phyloP scores from a whole-genome alignment of 2,888 invertebrate species.

The Cyclophora punctaria region DNA sequence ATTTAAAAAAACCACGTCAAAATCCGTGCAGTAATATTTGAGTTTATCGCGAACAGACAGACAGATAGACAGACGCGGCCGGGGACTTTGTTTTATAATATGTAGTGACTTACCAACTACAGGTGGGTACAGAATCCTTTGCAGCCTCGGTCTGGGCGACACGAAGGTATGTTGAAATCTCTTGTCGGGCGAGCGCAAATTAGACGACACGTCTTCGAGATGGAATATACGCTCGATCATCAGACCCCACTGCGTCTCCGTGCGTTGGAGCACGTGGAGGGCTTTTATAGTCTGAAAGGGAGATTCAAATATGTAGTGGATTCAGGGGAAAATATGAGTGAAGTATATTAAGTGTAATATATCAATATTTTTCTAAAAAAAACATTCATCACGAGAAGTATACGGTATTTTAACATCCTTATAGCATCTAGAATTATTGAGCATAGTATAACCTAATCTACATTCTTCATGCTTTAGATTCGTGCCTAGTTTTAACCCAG shows the following conservation, averaged over 20 bases:
- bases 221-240: constrained; percentile 86
- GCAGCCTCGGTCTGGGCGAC: constrained; percentile 73
- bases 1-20: neutral
- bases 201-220: constrained; percentile 91
- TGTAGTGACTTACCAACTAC: constrained; percentile 69
- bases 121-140: constrained; percentile 79
- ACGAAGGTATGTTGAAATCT: constrained; percentile 82
- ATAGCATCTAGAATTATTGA: no score
- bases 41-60: no score
- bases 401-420: no score
- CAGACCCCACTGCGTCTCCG: constrained; percentile 95
- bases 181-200: constrained; percentile 76
- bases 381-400: no score
- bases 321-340: no score
- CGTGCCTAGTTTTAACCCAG: no score
- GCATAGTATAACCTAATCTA: no score
- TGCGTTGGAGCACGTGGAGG: constrained; percentile 92
- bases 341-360: no score
- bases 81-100: neutral
- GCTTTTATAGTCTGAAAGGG: constrained; percentile 84
- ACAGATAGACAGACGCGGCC: no score
- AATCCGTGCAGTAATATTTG: no score
- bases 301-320: constrained; percentile 1
- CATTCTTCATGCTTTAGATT: no score
- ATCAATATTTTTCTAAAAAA: no score